Evolutionary conservation across 2,888 invertebrate species (phyloP), one percentile per base, ranked within the genome.

Genomic region (Cryptophagus acutangulus): DNA sequence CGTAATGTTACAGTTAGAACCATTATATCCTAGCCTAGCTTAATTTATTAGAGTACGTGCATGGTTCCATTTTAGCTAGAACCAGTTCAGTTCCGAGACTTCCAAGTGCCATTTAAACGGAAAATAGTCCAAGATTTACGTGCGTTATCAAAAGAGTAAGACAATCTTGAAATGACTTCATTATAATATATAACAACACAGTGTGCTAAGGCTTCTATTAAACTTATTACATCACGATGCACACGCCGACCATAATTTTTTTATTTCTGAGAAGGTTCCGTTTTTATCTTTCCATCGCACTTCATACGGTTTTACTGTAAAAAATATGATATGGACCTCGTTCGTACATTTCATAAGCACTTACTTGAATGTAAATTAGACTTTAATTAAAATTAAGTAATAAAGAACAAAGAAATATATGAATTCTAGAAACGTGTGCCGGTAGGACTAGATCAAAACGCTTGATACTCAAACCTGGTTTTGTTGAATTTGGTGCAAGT

Each of bases 331-430:
- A n/a, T n/a, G 24, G 6, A 20, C 24, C 14, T 37, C 37, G n/a
- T n/a, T n/a, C n/a, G n/a, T n/a, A n/a, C n/a, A n/a, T n/a, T n/a
- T n/a, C n/a, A n/a, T n/a, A n/a, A n/a, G n/a, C n/a, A 20, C 28
- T 30, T 1, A 17, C 41, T 40, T 46, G 46, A 46, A 46, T 46
- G 43, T 46, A 43, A 46, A 46, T 46, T 46, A 43, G 43, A 28
- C 24, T 37, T 46, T 46, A 46, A 46, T 46, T 46, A 46, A 46
- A 43, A 37, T n/a, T n/a, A n/a, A n/a, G n/a, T n/a, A n/a, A n/a
- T n/a, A n/a, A n/a, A n/a, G n/a, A n/a, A n/a, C n/a, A n/a, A n/a
- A n/a, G n/a, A n/a, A n/a, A 20, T n/a, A 8, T 8, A 20, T n/a
- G 24, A 8, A 20, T 20, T 20, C 24, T 20, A 20, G 24, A 20